These are phyloP conservation scores for Sinocyclocheilus anophthalmus DNA, from an alignment of 2,113 vertebrate species.

Conservation along the genomic window DNA sequence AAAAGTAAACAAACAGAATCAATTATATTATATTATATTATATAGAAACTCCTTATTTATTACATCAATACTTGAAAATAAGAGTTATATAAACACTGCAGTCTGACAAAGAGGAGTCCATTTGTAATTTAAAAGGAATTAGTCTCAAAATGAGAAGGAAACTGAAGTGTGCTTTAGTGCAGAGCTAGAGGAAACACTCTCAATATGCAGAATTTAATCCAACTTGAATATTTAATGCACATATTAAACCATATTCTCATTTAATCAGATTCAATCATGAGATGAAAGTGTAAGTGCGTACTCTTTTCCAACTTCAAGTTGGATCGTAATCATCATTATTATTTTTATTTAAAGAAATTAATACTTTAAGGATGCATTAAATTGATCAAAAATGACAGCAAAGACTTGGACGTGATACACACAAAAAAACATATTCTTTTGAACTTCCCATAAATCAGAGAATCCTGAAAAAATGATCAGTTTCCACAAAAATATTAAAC, in stretches of 20 bases:
- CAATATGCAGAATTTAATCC: background rate
- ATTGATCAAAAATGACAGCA: too few relatives aligned
- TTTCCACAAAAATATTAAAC: too few relatives aligned
- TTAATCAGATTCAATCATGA: background rate
- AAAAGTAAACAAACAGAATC: constrained; percentile 14
- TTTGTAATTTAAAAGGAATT: background rate
- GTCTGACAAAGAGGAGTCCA: background rate
- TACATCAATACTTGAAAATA: background rate
- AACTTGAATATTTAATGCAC: background rate
- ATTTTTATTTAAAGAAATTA: too few relatives aligned
- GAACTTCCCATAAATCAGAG: too few relatives aligned
- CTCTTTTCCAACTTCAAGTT: background rate
- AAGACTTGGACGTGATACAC: too few relatives aligned
- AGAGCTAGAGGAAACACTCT: background rate
- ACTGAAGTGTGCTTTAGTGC: background rate
- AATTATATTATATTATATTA: background rate
- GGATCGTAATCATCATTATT: too few relatives aligned
- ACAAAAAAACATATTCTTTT: too few relatives aligned
- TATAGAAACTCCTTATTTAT: constrained; percentile 22
- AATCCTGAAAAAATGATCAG: too few relatives aligned
- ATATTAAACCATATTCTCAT: constrained; percentile 3
- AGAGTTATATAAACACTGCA: background rate
- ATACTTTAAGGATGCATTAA: too few relatives aligned
- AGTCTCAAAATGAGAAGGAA: background rate
- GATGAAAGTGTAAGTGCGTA: background rate